Percentiles rank a stretch among this genome's conserved stretches.
phyloP scores from a whole-genome alignment of 1,140 invertebrate genomes.

The Meloidogyne hapla region DNA sequence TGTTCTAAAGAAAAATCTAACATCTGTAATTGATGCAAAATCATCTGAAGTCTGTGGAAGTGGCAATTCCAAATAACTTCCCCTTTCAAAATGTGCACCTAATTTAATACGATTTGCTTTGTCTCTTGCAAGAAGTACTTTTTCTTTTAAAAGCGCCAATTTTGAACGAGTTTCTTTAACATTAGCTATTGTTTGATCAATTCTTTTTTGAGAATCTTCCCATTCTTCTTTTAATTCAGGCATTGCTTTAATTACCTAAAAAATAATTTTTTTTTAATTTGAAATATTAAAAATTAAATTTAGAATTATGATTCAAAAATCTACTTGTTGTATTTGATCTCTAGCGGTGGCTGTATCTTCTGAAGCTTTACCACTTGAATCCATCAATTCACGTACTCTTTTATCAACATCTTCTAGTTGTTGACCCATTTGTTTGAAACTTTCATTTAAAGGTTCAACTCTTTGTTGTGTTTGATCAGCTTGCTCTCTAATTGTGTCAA shows the following conservation, averaged over 20 bases:
- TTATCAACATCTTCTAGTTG: constrained; percentile 18
- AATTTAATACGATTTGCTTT: constrained; percentile 74
- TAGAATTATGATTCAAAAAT: neutral
- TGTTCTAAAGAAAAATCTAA: constrained; percentile 82
- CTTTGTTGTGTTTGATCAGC: constrained; percentile 25
- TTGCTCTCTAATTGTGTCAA: constrained; percentile 20
- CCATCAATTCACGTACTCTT: constrained; percentile 27
- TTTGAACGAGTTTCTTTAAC: constrained; percentile 33
- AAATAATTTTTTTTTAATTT: neutral
- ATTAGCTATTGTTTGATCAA: constrained; percentile 22
- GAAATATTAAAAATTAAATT: neutral
- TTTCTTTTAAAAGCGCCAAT: constrained; percentile 69
- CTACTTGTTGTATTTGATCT: constrained; percentile 34
- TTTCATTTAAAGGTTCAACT: constrained; percentile 31
- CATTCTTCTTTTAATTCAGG: constrained; percentile 21
- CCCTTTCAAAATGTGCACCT: constrained; percentile 79
- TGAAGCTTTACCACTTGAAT: constrained; percentile 20
- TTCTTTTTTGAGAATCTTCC: constrained; percentile 23
- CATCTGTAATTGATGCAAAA: constrained; percentile 79
- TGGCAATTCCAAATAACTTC: constrained; percentile 79
- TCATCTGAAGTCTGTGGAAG: constrained; percentile 79
- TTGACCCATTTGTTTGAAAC: constrained; percentile 3
- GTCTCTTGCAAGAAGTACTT: constrained; percentile 78
- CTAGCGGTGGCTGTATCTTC: constrained; percentile 33
- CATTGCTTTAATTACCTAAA: constrained; percentile 26